phyloP scores from a whole-genome alignment of 2,113 vertebrate genomes.

The Calcarius ornatus region DNA sequence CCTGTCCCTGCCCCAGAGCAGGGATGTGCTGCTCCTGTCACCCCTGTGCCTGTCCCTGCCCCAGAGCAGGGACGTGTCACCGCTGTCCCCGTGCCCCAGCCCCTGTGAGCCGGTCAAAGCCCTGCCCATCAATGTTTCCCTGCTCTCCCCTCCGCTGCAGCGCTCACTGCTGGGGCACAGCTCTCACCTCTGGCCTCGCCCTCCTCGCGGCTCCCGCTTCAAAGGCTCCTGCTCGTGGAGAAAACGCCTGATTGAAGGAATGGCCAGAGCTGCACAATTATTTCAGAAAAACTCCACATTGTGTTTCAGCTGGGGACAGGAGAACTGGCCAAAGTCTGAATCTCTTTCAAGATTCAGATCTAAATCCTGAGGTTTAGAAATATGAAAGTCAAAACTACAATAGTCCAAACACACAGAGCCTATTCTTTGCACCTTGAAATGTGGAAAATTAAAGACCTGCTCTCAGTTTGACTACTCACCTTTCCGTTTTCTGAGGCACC shows the following conservation, averaged over 20 bases:
- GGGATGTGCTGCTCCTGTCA: no score
- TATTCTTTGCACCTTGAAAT: constrained; percentile 51
- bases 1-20: no score
- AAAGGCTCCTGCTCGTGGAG: constrained; percentile 20
- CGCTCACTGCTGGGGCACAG: constrained; percentile 41
- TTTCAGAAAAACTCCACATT: constrained; percentile 26
- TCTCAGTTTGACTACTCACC: constrained; percentile 54
- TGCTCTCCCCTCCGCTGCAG: constrained; percentile 59
- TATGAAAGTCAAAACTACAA: constrained; percentile 29
- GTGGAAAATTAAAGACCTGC: constrained; percentile 54
- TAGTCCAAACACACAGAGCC: constrained; percentile 5
- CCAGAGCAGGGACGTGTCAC: no score
- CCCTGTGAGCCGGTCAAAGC: constrained; percentile 75
- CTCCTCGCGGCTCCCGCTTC: constrained; percentile 17
- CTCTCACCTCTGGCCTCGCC: constrained; percentile 62
- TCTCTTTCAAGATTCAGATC: constrained; percentile 63
- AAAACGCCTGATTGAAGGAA: not conserved
- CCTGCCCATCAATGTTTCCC: constrained; percentile 74
- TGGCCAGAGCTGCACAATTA: constrained; percentile 37
- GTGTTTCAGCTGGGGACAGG: constrained; percentile 22
- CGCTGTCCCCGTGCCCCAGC: constrained; percentile 68
- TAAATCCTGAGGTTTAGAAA: constrained; percentile 65
- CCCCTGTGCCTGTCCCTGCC: no score
- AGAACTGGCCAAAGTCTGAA: constrained; percentile 49
- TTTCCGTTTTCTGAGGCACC: constrained; percentile 42